Percentiles rank a stretch among this genome's conserved stretches.
phyloP scores from a whole-genome alignment of 2,888 invertebrate species.

The Cecidostiba fungosa region DNA sequence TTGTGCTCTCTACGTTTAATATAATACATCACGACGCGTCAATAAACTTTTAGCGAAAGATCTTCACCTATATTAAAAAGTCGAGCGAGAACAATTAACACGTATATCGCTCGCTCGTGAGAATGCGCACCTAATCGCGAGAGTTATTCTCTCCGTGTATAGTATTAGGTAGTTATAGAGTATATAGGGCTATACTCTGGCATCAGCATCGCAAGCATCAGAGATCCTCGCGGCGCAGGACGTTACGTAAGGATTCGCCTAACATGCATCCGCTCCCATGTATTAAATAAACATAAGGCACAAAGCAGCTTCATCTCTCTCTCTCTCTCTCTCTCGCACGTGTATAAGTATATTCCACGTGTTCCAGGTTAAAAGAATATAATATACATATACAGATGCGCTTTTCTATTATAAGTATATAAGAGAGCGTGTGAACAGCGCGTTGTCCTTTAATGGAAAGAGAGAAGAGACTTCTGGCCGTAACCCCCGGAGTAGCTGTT shows the following conservation, averaged over 20 bases:
- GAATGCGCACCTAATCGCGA: slow-evolving; percentile 62
- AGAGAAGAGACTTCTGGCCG: slow-evolving; percentile 18
- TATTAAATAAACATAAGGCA: slow-evolving; percentile 64
- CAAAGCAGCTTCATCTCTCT: slow-evolving; percentile 35
- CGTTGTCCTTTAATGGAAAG: slow-evolving; percentile 66
- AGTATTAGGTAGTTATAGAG: not conserved
- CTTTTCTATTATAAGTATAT: not conserved
- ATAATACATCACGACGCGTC: no score
- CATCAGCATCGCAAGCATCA: slow-evolving; percentile 27
- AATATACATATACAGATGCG: slow-evolving; percentile 12
- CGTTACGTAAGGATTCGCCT: slow-evolving; percentile 63
- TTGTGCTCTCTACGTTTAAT: no score
- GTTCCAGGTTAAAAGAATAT: slow-evolving; percentile 25
- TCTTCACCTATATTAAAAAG: not conserved
- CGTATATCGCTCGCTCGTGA: slow-evolving; percentile 58
- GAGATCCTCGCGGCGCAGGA: slow-evolving; percentile 51
- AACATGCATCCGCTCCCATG: slow-evolving; percentile 64
- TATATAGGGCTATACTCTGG: no score
- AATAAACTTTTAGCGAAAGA: not conserved
- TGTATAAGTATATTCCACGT: slow-evolving; percentile 32
- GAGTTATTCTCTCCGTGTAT: not conserved
- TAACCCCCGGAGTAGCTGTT: slow-evolving; percentile 24
- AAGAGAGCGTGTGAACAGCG: slow-evolving; percentile 69
- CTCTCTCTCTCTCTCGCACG: not conserved
- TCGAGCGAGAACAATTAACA: slow-evolving; percentile 61